phyloP scores from a whole-genome alignment of 2,797 vertebrate species.

The Pseudocheirus occidentalis region DNA sequence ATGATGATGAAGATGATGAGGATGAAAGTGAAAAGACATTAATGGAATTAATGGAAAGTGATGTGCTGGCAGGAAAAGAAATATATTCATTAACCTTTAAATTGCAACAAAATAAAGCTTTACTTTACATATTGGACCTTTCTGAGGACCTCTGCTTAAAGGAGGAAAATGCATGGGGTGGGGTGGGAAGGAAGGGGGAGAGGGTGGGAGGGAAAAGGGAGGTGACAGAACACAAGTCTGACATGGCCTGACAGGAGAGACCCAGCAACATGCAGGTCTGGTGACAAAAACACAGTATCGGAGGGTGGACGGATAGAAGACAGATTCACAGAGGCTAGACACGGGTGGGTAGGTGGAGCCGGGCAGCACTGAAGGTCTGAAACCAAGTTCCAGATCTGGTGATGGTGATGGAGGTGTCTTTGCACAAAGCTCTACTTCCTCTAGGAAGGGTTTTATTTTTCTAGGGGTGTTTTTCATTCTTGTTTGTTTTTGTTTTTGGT shows the following conservation, averaged over 20 bases:
- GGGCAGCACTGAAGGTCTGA: neutral
- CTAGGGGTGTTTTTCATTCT: neutral
- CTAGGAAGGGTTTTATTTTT: neutral
- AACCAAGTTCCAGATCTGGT: neutral
- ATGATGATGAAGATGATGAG: neutral
- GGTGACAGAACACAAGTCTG: neutral
- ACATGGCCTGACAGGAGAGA: neutral
- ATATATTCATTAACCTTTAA: neutral
- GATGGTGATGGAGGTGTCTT: neutral
- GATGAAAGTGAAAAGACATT: neutral
- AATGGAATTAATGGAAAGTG: neutral
- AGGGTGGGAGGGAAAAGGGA: too few species aligned
- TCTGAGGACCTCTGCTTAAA: neutral
- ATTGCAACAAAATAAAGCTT: neutral
- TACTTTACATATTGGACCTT: neutral
- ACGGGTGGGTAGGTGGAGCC: neutral
- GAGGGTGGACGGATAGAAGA: neutral
- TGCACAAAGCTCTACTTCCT: neutral
- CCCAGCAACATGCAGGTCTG: rapidly evolving
- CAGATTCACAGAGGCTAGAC: neutral
- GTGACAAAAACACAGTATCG: neutral
- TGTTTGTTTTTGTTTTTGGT: too few species aligned
- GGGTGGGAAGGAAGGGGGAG: too few species aligned
- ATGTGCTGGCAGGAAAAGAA: neutral
- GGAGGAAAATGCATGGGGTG: neutral